Conservation (phyloP, 1,140 invertebrate genomes). For the Panulirus ornatus region DNA sequence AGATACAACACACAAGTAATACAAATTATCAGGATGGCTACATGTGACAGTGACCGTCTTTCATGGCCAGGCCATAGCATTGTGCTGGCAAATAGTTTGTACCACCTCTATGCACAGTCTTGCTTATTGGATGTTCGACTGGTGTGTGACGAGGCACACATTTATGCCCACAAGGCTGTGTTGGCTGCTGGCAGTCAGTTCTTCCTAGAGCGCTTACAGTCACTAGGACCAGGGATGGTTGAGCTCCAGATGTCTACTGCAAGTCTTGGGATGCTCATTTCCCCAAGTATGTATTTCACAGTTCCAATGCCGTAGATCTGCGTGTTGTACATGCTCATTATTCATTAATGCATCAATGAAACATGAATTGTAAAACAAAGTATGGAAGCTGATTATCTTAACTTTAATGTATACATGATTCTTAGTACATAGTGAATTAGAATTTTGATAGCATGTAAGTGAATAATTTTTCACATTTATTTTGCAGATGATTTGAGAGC, state of each 20-base stretch:
- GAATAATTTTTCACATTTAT: too few relatives aligned
- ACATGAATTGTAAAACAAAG: too few relatives aligned
- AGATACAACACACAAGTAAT: neutral
- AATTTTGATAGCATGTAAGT: too few relatives aligned
- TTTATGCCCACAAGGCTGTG: slow-evolving; percentile 64
- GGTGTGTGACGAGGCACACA: slow-evolving; percentile 61
- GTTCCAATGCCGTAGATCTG: too few relatives aligned
- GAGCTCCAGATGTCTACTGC: slow-evolving; percentile 55
- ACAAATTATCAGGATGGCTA: slow-evolving; percentile 20
- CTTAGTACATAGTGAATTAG: too few relatives aligned
- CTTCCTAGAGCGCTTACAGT: slow-evolving; percentile 56
- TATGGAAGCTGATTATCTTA: too few relatives aligned
- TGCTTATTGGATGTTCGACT: slow-evolving; percentile 43
- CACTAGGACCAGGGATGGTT: slow-evolving; percentile 38
- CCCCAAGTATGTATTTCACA: slow-evolving; percentile 42
- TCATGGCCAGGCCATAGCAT: slow-evolving; percentile 46
- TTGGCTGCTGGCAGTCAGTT: slow-evolving; percentile 68
- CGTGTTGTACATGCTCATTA: too few relatives aligned
- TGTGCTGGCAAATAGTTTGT: slow-evolving; percentile 55
- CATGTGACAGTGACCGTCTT: slow-evolving; percentile 30
- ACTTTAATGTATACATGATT: too few relatives aligned
- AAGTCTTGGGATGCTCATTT: slow-evolving; percentile 37
- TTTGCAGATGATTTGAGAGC: slow-evolving; percentile 53
- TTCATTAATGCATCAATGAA: too few relatives aligned
- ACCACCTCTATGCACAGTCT: slow-evolving; percentile 42